Evolutionary conservation across 2,113 vertebrate genomes (phyloP), one percentile per base, ranked within the genome.

Genomic region (Phaethon lepturus): DNA sequence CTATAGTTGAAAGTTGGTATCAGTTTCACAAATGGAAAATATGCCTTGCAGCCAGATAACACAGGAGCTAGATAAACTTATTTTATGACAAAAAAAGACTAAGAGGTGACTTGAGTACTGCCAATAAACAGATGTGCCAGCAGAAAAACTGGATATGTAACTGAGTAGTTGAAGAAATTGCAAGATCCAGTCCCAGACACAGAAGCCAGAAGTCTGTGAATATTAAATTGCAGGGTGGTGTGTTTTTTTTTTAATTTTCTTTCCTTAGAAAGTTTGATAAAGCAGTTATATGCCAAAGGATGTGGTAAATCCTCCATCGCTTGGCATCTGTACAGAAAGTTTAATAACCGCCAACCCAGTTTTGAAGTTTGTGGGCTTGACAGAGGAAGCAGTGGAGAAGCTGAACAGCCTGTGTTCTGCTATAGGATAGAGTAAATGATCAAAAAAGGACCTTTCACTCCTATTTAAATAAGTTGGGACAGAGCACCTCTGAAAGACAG

Each of bases 81-180:
- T n/a, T 93, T 88, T 86, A 62, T 47, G 66, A 89, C 64, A 71
- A 45, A 81, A 38, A 62, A 75, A 63, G 28, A 81, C 89, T 74
- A 95, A 89, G 26, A 8, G 31, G 17, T 94, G 53, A 79, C 45
- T 64, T 68, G 45, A 88, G 28, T 31, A 49, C 28, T 96, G 91
- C 73, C 73, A 78, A 78, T 88, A 92, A 85, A 78, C 80, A 95
- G 68, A 86, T 81, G 52, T 86, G 64, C 52, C 84, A 67, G 55
- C 56, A 86, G 75, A 80, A 88, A 92, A 77, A 44, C 5, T 74
- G 67, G 28, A 74, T 64, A 4, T 17, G 8, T 87, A 81, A 69
- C 50, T 84, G 45, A 59, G 78, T 31, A 79, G 40, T 23, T 85
- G 73, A 92, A 95, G 64, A 81, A 85, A 87, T 84, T 90, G 31